Evolutionary conservation across 2,797 vertebrate genomes (phyloP).

Genomic region (Siniperca undulata): DNA sequence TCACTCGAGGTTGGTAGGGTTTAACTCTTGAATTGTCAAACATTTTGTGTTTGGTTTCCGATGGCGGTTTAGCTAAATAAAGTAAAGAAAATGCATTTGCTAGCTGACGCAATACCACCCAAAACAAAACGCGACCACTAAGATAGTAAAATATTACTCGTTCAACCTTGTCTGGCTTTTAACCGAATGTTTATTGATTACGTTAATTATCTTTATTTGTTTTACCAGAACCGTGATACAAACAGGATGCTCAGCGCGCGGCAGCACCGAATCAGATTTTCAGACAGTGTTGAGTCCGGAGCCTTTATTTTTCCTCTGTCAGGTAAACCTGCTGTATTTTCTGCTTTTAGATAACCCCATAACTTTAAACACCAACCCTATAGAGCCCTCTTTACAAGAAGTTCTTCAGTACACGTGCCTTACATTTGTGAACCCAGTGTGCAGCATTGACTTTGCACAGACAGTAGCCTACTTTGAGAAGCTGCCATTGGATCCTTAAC

Average conservation of each 20-base stretch:
- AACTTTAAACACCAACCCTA: neutral
- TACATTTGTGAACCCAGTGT: neutral
- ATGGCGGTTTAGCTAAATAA: neutral
- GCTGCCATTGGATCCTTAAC: neutral
- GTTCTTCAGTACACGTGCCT: neutral
- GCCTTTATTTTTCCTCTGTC: constrained; percentile 92
- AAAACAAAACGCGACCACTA: too few relatives aligned
- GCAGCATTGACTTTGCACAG: neutral
- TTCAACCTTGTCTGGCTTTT: rapidly evolving
- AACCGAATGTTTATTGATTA: rapidly evolving
- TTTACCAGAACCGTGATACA: constrained; percentile 85
- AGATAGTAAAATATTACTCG: neutral
- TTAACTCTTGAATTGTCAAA: too few relatives aligned
- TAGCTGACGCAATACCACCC: neutral
- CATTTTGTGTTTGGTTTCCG: neutral
- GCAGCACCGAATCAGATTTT: constrained; percentile 90
- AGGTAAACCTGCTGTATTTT: constrained; percentile 81
- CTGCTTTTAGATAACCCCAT: too few relatives aligned
- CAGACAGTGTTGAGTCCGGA: constrained; percentile 87
- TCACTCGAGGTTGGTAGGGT: constrained; percentile 86
- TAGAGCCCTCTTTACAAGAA: neutral
- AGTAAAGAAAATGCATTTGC: neutral
- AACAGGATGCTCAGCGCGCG: constrained; percentile 81
- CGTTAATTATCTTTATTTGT: neutral
- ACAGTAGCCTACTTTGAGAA: neutral